Percentiles rank a stretch among this genome's conserved stretches.
Conservation (phyloP, 2,113 vertebrate genomes). For the Bambusicola thoracicus region DNA sequence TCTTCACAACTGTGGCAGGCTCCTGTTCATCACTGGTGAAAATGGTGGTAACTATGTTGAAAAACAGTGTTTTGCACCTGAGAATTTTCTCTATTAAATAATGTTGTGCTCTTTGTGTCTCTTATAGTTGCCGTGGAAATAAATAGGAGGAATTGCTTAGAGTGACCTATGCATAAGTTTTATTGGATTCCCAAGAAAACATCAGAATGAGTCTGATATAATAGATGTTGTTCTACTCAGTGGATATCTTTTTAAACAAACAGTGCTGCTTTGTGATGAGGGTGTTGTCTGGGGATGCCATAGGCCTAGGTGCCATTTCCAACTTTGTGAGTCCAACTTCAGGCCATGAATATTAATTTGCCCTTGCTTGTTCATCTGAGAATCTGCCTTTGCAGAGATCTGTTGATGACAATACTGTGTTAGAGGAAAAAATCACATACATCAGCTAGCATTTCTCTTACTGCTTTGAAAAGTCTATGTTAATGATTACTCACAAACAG, state of each 20-base stretch:
- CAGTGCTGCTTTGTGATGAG: not conserved
- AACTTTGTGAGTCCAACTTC: not conserved
- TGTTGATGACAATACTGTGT: fast-evolving
- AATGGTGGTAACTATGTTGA: no score
- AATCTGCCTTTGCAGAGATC: not conserved
- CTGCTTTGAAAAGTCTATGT: not conserved
- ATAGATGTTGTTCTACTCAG: not conserved
- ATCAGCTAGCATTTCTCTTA: not conserved
- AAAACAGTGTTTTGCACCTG: no score
- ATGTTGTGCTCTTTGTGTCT: no score
- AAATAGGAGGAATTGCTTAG: no score
- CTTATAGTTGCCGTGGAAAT: no score
- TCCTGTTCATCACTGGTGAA: no score
- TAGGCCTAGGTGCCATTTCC: fast-evolving
- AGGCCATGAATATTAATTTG: fast-evolving
- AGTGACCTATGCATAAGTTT: not conserved
- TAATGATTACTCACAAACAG: not conserved
- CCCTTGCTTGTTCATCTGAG: not conserved
- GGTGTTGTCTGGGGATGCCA: not conserved
- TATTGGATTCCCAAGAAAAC: not conserved
- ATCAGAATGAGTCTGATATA: not conserved
- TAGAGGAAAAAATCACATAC: fast-evolving
- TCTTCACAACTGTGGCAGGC: no score
- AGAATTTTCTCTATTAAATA: no score
- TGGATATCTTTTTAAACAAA: not conserved